Evolutionary conservation across 1,140 invertebrate species (phyloP).

Genomic region (Microplitis demolitor): DNA sequence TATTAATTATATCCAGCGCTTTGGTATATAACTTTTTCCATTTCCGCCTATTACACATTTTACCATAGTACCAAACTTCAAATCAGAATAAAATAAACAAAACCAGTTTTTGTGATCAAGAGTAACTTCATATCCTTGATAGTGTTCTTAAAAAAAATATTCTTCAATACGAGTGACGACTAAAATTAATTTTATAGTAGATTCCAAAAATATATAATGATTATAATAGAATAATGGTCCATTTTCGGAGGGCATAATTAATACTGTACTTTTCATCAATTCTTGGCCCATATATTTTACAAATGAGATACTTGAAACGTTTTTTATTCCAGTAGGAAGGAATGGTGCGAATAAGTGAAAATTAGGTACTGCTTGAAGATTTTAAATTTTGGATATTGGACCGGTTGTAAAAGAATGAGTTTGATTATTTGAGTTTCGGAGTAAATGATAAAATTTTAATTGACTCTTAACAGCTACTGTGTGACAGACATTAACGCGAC

Average conservation of each 20-base stretch:
- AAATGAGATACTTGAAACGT: not conserved
- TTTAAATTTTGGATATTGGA: not conserved
- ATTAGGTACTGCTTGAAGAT: not conserved
- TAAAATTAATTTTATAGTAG: not conserved
- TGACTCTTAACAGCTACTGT: slow-evolving; percentile 33
- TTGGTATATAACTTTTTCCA: not conserved
- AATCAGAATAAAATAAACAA: not conserved
- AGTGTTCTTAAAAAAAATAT: not conserved
- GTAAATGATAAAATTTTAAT: slow-evolving; percentile 15
- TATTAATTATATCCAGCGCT: not conserved
- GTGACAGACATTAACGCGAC: slow-evolving; percentile 26
- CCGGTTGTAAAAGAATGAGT: not conserved
- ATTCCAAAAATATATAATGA: not conserved
- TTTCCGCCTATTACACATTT: too few species aligned
- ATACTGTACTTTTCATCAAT: not conserved
- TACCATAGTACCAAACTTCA: not conserved
- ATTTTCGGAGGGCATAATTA: not conserved
- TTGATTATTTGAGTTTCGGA: not conserved
- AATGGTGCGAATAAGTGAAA: not conserved
- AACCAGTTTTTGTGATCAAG: not conserved
- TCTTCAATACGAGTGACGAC: not conserved
- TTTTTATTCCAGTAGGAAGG: not conserved
- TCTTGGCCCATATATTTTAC: not conserved
- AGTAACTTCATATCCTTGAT: not conserved
- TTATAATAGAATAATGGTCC: not conserved